Percentiles rank a stretch among this genome's conserved stretches.
Evolutionary conservation across 2,797 vertebrate species (phyloP).

Genomic region (Sorex maritimensis): DNA sequence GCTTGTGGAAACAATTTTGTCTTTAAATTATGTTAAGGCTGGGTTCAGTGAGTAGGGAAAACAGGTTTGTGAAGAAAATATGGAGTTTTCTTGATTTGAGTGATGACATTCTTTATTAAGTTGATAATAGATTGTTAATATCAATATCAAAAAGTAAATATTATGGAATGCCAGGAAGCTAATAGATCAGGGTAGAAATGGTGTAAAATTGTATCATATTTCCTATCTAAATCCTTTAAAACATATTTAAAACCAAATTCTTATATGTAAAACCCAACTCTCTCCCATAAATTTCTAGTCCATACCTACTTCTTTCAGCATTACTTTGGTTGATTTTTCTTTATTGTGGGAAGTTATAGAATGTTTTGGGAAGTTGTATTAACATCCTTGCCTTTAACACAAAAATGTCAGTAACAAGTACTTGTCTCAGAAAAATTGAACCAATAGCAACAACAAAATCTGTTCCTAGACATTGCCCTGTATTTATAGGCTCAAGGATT

Average conservation of each 20-base stretch:
- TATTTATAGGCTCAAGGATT: no score
- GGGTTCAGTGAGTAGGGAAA: constrained; percentile 1
- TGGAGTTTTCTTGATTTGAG: not conserved
- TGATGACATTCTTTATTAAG: constrained; percentile 33
- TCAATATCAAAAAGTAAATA: constrained; percentile 32
- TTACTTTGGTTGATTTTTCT: not conserved
- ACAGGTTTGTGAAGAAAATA: not conserved
- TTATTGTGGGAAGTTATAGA: not conserved
- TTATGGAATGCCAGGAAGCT: not conserved
- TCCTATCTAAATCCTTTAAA: not conserved
- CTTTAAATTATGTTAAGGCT: not conserved
- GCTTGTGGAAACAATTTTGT: not conserved
- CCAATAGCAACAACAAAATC: not conserved
- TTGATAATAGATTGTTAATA: not conserved
- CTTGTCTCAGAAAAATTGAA: no score
- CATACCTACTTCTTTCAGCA: not conserved
- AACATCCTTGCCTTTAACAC: not conserved
- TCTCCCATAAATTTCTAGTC: not conserved
- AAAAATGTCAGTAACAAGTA: not conserved
- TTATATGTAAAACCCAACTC: rapidly evolving
- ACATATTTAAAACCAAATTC: not conserved
- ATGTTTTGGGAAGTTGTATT: not conserved
- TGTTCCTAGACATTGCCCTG: not conserved
- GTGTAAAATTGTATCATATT: not conserved
- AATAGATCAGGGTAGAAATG: not conserved